These are phyloP conservation scores for Cyrtonyx montezumae DNA, from an alignment of 2,113 vertebrate species.

Conservation along the genomic window DNA sequence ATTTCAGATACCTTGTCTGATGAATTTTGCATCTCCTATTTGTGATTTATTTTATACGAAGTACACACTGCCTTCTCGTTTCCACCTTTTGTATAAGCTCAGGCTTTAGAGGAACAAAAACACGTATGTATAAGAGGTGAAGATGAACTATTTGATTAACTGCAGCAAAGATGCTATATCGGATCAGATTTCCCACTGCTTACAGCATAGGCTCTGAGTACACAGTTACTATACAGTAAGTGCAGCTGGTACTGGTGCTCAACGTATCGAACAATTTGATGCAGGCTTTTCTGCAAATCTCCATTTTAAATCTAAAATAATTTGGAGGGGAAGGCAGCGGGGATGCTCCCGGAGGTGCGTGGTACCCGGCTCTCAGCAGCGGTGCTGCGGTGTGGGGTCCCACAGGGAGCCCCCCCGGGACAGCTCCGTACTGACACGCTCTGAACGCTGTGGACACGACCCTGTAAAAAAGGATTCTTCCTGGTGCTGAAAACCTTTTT, in stretches of 20 bases:
- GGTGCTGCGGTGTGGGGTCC: no score
- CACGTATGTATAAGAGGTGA: neutral
- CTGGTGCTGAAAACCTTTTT: neutral
- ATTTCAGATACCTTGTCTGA: conserved; percentile 30
- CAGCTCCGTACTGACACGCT: neutral
- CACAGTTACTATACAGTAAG: neutral
- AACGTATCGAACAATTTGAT: neutral
- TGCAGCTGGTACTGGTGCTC: neutral
- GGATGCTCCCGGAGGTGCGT: neutral
- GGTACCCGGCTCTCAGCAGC: no score
- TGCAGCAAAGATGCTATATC: conserved; percentile 20
- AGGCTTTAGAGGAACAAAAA: conserved; percentile 27
- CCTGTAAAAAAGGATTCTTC: neutral
- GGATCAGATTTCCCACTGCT: conserved; percentile 41
- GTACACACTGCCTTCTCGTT: neutral
- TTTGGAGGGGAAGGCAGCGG: neutral
- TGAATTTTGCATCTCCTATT: conserved; percentile 34
- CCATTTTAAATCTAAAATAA: conserved; percentile 43
- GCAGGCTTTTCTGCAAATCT: conserved; percentile 31
- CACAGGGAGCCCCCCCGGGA: no score
- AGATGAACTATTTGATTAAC: conserved; percentile 21
- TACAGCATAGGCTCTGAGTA: neutral
- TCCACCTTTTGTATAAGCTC: neutral
- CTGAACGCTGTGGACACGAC: neutral
- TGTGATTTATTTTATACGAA: neutral